These are phyloP conservation scores for Chelonus formosanus DNA, from an alignment of 2,888 invertebrate species.

Conservation along the genomic window DNA sequence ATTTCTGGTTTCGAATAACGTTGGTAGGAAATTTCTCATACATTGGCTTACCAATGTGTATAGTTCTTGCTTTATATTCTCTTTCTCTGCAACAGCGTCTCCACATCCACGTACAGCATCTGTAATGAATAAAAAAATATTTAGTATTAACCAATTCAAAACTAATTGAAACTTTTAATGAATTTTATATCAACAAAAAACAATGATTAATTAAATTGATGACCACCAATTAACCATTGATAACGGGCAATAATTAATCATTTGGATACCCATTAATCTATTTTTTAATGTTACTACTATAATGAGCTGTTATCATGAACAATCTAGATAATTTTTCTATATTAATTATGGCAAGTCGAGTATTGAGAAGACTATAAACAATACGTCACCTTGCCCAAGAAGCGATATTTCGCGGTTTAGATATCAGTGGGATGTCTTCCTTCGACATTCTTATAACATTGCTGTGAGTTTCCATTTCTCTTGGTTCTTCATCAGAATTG, in stretches of 20 bases:
- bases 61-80: constrained; percentile 79
- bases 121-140: constrained; percentile 61
- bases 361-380: not conserved
- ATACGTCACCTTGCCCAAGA: constrained; percentile 69
- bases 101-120: constrained; percentile 81
- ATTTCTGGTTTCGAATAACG: constrained; percentile 98
- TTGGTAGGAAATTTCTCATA: constrained; percentile 91
- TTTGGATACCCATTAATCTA: no score
- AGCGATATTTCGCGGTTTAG: constrained; percentile 71
- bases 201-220: no score
- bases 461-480: constrained; percentile 64
- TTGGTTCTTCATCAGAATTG: not conserved
- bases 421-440: constrained; percentile 77
- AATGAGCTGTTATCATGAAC: no score
- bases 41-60: constrained; percentile 79
- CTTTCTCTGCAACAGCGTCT: constrained; percentile 77
- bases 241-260: no score
- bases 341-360: not conserved
- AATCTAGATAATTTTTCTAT: not conserved
- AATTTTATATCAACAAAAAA: no score
- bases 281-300: no score
- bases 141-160: no score
- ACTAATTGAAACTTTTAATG: no score
- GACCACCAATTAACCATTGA: no score
- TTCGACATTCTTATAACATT: constrained; percentile 69